These are phyloP conservation scores for Corythaixoides concolor DNA, from an alignment of 2,113 vertebrate genomes.

Conservation along the genomic window DNA sequence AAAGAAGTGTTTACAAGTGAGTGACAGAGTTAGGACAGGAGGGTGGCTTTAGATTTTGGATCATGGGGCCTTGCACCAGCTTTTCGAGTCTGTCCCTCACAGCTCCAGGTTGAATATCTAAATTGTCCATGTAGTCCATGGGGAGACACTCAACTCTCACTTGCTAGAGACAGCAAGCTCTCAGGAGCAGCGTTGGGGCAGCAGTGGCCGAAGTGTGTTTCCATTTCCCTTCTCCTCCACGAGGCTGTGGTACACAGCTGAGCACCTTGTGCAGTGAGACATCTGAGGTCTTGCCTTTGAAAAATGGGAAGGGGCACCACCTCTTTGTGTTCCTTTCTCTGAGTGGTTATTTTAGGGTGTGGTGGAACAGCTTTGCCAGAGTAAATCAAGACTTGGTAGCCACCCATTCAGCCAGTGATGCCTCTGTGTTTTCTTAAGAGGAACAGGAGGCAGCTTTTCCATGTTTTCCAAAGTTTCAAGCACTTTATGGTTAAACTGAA, in stretches of 20 bases:
- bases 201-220: rapidly evolving
- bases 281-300: neutral
- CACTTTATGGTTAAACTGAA: neutral
- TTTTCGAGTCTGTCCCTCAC: neutral
- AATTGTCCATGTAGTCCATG: rapidly evolving
- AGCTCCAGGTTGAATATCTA: neutral
- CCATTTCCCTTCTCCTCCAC: neutral
- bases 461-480: neutral
- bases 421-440: neutral
- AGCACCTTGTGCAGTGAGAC: neutral
- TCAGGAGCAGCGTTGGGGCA: neutral
- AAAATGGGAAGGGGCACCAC: neutral
- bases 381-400: neutral
- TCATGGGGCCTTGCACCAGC: neutral
- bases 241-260: rapidly evolving
- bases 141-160: rapidly evolving
- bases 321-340: neutral
- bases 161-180: neutral
- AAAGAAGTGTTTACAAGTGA: neutral
- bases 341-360: neutral
- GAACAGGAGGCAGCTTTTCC: neutral
- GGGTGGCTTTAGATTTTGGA: neutral
- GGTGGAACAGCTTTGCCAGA: neutral
- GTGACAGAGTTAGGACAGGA: neutral
- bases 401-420: neutral